These are phyloP conservation scores for Tetrapedia diversipes DNA, from an alignment of 2,888 invertebrate genomes.

Conservation along the genomic window DNA sequence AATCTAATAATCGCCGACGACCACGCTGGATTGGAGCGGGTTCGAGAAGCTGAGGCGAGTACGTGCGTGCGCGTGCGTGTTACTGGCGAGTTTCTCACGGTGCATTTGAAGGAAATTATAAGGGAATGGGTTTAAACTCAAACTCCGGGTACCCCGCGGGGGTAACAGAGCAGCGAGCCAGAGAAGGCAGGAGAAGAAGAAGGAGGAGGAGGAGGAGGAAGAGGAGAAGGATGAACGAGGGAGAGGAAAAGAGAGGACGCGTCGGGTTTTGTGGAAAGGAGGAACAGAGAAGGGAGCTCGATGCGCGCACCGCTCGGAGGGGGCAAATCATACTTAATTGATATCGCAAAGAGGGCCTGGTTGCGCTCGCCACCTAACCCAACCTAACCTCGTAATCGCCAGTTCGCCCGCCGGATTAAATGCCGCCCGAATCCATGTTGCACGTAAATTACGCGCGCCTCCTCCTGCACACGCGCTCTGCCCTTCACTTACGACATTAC, in stretches of 20 bases:
- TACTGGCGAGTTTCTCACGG: constrained; percentile 81
- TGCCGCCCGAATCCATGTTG: constrained; percentile 76
- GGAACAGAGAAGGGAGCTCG: constrained; percentile 20
- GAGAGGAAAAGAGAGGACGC: too few relatives aligned
- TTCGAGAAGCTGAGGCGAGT: too few relatives aligned
- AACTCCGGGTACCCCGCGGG: constrained; percentile 72
- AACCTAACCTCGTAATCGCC: constrained; percentile 79
- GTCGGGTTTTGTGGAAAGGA: too few relatives aligned
- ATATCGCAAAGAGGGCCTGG: constrained; percentile 78
- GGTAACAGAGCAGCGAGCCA: constrained; percentile 48
- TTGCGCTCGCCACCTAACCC: constrained; percentile 73
- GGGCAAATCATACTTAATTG: constrained; percentile 80
- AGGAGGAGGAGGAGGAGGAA: constrained; percentile 17
- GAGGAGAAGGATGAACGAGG: neutral
- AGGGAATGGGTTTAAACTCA: constrained; percentile 80
- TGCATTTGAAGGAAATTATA: constrained; percentile 81
- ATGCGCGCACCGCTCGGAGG: constrained; percentile 50
- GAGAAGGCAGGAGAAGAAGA: constrained; percentile 28
- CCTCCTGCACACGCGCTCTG: constrained; percentile 59
- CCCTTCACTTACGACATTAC: constrained; percentile 72
- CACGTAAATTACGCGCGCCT: constrained; percentile 75
- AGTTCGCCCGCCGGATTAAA: constrained; percentile 76
- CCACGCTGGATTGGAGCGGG: constrained; percentile 30
- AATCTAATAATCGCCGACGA: constrained; percentile 75
- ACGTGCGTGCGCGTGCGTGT: constrained; percentile 77